Base-by-base conservation (phyloP, 2,797 vertebrate genomes). In the Artibeus jamaicensis region DNA sequence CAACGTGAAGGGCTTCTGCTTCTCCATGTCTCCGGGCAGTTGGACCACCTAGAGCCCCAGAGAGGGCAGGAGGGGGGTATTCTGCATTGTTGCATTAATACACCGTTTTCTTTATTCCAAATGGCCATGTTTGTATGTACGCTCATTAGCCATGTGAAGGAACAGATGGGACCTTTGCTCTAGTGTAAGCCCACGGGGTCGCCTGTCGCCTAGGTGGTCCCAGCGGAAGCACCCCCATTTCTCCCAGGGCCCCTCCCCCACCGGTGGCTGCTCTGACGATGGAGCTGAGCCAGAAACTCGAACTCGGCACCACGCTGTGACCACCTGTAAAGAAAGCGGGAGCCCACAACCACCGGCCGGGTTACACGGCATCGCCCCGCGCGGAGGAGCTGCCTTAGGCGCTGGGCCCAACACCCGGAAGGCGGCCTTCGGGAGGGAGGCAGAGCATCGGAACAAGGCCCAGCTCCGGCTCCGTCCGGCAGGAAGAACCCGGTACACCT, bases 1-100 rank as follows among this genome's bases (percentile, higher is more conserved):
- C 89, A 99, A 18, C 9, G 94, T 96, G 88, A 99, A 98, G 0
- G 97, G 96, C 55, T 98, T 98, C 57, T 98, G 98, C 59, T 98
- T 98, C 4, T 98, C 98, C 98, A 98, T 98, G 34, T 93, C 55
- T 81, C 73, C 34, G 7, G 10, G 70, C 53, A 22, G 57, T 5
- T 21, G 6, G 37, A 68, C 26, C n/a, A 44, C 19, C 91, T 95
- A n/a, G 0, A 10, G 65, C n/a, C 29, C 77, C 9, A 12, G 12
- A 57, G 18, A 5, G 18, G 18, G 0, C 12, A 14, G 11, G 6
- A 16, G 14, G 10, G 7, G 86, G 39, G 44, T 0, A 32, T 42
- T 55, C 21, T 7, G 74, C 44, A n/a, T 3, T 12, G 67, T 48
- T 57, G 79, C 65, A 18, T 29, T 39, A 70, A 37, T 18, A 44